Evolutionary conservation across 2,888 invertebrate species (phyloP).

Genomic region (Hypselothyrea guttata): DNA sequence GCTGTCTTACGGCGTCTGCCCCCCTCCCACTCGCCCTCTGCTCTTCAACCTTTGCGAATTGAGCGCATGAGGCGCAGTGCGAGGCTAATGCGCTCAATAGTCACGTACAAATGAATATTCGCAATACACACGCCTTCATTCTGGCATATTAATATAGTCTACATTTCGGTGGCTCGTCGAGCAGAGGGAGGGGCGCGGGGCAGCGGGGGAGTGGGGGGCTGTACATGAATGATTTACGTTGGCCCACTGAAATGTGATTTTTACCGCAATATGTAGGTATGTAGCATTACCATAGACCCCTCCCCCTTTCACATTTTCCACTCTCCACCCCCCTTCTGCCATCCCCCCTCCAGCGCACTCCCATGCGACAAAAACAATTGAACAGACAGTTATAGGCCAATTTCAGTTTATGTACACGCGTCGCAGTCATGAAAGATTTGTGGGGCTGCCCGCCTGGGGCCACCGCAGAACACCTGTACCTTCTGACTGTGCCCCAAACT

Average conservation of each 20-base stretch:
- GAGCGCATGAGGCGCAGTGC: neutral
- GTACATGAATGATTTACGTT: conserved; percentile 73
- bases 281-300: conserved; percentile 20
- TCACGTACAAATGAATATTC: conserved; percentile 78
- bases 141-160: conserved; percentile 76
- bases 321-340: neutral
- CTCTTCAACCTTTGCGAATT: conserved; percentile 6
- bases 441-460: conserved; percentile 41
- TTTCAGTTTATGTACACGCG: conserved; percentile 74
- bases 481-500: neutral
- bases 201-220: conserved; percentile 23
- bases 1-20: conserved; percentile 20
- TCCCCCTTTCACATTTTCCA: neutral
- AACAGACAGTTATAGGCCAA: conserved; percentile 77
- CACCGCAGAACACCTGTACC: conserved; percentile 46
- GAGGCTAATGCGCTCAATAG: conserved; percentile 69
- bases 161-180: conserved; percentile 50
- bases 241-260: conserved; percentile 71
- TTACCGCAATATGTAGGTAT: conserved; percentile 74
- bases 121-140: conserved; percentile 68
- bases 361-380: conserved; percentile 68
- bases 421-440: conserved; percentile 73
- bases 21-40: conserved; percentile 9
- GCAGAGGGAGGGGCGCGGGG: neutral
- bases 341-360: neutral